These are phyloP conservation scores for Lasioglossum oenotherae DNA, from an alignment of 2,888 invertebrate genomes.

Conservation along the genomic window DNA sequence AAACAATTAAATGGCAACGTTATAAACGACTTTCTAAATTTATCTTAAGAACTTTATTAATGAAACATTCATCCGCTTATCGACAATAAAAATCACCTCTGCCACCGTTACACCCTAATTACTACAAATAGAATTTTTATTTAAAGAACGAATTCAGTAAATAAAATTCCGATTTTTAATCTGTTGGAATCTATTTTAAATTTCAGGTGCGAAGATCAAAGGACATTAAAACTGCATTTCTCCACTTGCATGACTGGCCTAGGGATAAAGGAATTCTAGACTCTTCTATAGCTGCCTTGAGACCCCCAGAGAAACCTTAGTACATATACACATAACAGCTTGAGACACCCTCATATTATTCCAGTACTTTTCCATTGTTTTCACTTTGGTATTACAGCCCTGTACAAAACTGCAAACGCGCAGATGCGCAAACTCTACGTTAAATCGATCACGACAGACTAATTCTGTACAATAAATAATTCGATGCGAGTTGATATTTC, in stretches of 20 bases:
- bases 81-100: too few relatives aligned
- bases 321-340: not conserved
- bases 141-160: not conserved
- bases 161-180: not conserved
- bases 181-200: not conserved
- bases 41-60: not conserved
- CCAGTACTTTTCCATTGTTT: conserved; percentile 67
- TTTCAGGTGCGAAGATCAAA: not conserved
- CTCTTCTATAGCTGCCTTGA: not conserved
- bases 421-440: not conserved
- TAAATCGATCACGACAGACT: conserved; percentile 10
- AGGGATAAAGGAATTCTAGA: not conserved
- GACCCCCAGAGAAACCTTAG: not conserved
- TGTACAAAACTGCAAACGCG: not conserved
- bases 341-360: not conserved
- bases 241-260: not conserved
- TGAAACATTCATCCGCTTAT: not conserved
- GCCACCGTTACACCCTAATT: not conserved
- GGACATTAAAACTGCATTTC: not conserved
- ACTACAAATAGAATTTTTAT: not conserved
- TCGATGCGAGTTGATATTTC: not conserved
- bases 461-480: conserved; percentile 3
- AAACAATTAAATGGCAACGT: not conserved
- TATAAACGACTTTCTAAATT: not conserved
- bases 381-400: conserved; percentile 42